Base-by-base conservation (phyloP, 2,888 invertebrate species). In the Idaea biselata region DNA sequence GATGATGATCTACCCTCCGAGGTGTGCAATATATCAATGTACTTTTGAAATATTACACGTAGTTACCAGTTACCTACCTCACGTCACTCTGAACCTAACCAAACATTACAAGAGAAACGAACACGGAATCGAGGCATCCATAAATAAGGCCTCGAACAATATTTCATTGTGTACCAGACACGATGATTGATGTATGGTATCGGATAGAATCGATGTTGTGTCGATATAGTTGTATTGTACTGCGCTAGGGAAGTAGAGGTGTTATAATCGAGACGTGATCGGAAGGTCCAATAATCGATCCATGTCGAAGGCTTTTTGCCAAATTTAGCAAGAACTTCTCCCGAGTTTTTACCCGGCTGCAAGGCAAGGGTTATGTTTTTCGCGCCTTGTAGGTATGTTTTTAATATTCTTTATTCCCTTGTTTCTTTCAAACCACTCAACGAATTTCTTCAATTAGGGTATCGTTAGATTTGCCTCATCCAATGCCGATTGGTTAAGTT, bases 81-180 rank as follows among this genome's bases (percentile, higher is more conserved):
- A 8, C 44, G 44, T 44, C 44, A 44, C 44, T 44, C 11, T 14
- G 44, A 8, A 44, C 14, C 44, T 44, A 44, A 44, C 44, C 3
- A 11, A 55, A 55, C 55, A 55, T 54, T 16, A 86, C 86, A 84
- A 77, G 88, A 81, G 86, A 87, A 88, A 86, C 77, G 67, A 76
- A 82, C 78, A 72, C 76, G 78, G 81, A 81, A 82, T 83, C 76
- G 78, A 75, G 78, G 72, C 73, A 76, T 69, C 83, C 70, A 88
- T 88, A 88, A 87, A 88, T 88, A 82, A 85, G 76, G 68, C 72
- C n/a, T 69, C 79, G 73, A 74, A 77, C 81, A 78, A 86, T 88
- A 86, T 84, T 81, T 63, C 62, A 67, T 61, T 61, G 67, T 62
- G 32, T 55, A 57, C 58, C 62, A 63, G 67, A 62, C 61, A 61